Conservation (phyloP, 2,888 invertebrate species). For the Diarsia brunnea region DNA sequence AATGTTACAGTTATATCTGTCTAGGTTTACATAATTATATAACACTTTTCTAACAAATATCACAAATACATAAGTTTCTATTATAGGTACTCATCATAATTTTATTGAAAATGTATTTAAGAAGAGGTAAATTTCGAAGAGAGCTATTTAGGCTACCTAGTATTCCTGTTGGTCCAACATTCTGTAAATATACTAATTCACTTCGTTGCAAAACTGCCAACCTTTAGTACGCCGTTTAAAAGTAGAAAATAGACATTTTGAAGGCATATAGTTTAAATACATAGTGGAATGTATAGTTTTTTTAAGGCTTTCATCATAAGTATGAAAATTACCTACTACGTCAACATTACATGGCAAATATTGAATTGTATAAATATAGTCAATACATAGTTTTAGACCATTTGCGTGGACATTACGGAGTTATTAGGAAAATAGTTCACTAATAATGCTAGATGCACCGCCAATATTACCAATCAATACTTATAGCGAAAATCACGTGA, state of each 20-base stretch:
- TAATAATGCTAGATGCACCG: slow-evolving; percentile 60
- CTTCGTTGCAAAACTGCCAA: slow-evolving; percentile 70
- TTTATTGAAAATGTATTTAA: slow-evolving; percentile 58
- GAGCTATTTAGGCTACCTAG: slow-evolving; percentile 80
- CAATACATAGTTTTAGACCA: slow-evolving; percentile 64
- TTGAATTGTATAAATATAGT: slow-evolving; percentile 62
- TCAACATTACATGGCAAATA: slow-evolving; percentile 63
- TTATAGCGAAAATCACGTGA: slow-evolving; percentile 44
- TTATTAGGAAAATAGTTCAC: slow-evolving; percentile 62
- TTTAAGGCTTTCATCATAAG: slow-evolving; percentile 88
- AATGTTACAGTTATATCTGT: slow-evolving; percentile 42
- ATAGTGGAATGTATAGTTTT: slow-evolving; percentile 88
- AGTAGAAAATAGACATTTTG: slow-evolving; percentile 82
- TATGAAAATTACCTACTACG: slow-evolving; percentile 77
- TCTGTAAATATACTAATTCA: slow-evolving; percentile 76
- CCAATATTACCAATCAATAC: slow-evolving; percentile 43
- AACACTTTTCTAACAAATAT: slow-evolving; percentile 65
- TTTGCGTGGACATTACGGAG: slow-evolving; percentile 47
- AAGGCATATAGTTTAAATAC: slow-evolving; percentile 86
- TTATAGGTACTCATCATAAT: slow-evolving; percentile 45
- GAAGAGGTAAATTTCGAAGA: slow-evolving; percentile 75
- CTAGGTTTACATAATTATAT: slow-evolving; percentile 51
- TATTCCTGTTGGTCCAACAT: slow-evolving; percentile 82
- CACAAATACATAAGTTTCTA: slow-evolving; percentile 65
- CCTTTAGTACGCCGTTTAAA: slow-evolving; percentile 70